phyloP scores from a whole-genome alignment of 2,797 vertebrate genomes.

The Sciaenops ocellatus region DNA sequence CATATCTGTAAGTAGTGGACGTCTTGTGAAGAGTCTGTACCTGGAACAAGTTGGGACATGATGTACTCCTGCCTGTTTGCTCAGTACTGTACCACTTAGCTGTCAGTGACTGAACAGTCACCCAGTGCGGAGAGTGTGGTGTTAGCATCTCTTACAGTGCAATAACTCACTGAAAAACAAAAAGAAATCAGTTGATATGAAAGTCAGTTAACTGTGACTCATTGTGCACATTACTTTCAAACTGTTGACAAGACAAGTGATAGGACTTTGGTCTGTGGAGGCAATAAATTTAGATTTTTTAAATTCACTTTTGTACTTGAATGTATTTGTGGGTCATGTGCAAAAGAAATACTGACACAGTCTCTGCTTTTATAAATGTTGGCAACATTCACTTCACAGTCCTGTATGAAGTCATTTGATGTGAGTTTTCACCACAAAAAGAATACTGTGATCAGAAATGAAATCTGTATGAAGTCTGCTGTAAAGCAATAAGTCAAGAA shows the following conservation, averaged over 20 bases:
- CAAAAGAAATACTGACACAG: background rate
- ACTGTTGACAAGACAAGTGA: background rate
- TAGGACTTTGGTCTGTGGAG: background rate
- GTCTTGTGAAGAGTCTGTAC: background rate
- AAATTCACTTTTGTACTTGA: too few species aligned
- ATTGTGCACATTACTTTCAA: too few species aligned
- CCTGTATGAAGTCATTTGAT: background rate
- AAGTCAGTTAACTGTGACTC: too few species aligned
- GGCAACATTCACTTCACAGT: too few species aligned
- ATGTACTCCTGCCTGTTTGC: background rate
- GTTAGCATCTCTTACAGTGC: too few species aligned
- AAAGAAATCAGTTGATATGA: too few species aligned
- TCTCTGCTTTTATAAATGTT: background rate
- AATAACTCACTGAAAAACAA: too few species aligned
- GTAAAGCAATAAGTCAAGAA: background rate
- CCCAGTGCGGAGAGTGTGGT: too few species aligned
- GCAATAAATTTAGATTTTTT: too few species aligned
- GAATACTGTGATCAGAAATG: background rate
- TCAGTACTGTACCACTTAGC: background rate
- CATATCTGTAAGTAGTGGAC: background rate
- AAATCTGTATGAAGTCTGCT: background rate
- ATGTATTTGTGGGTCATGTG: background rate
- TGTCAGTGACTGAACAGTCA: too few species aligned
- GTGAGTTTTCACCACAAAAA: background rate
- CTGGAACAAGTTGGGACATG: background rate